Evolutionary conservation across 1,140 invertebrate genomes (phyloP).

Genomic region (Penaeus japonicus): DNA sequence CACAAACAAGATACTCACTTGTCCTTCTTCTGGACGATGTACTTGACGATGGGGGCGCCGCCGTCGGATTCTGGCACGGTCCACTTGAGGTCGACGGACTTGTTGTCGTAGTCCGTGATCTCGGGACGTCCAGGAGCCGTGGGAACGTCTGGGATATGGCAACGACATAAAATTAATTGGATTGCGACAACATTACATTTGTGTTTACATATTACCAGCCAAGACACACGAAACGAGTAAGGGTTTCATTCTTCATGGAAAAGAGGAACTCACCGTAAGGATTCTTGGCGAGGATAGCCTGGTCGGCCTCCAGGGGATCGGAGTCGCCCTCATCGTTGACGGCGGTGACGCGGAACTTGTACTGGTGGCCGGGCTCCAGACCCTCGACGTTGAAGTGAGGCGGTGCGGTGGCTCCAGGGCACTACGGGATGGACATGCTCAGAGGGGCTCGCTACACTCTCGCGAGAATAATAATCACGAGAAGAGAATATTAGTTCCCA

Average conservation of each 20-base stretch:
- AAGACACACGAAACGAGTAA: too few relatives aligned
- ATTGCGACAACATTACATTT: too few relatives aligned
- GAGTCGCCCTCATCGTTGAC: constrained; percentile 96
- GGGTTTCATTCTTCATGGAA: not conserved
- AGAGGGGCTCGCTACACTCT: too few relatives aligned
- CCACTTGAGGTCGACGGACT: constrained; percentile 94
- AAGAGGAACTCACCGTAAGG: constrained; percentile 80
- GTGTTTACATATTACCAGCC: too few relatives aligned
- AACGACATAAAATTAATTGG: not conserved
- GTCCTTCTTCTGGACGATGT: constrained; percentile 97
- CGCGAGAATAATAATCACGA: not conserved
- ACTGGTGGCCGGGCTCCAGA: constrained; percentile 88
- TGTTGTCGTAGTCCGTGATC: constrained; percentile 91
- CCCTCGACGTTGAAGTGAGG: constrained; percentile 89
- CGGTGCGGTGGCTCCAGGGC: constrained; percentile 76
- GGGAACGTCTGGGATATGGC: constrained; percentile 76
- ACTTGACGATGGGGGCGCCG: constrained; percentile 94
- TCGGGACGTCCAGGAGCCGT: constrained; percentile 89
- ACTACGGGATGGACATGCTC: constrained; percentile 25
- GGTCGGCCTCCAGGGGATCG: constrained; percentile 86
- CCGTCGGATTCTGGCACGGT: constrained; percentile 89
- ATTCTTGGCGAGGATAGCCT: constrained; percentile 91
- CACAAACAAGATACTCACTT: constrained; percentile 65
- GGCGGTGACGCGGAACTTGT: constrained; percentile 95
- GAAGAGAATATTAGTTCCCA: not conserved